These are phyloP conservation scores for Brachionus koreanus DNA, from an alignment of 1,140 invertebrate species.

Conservation along the genomic window DNA sequence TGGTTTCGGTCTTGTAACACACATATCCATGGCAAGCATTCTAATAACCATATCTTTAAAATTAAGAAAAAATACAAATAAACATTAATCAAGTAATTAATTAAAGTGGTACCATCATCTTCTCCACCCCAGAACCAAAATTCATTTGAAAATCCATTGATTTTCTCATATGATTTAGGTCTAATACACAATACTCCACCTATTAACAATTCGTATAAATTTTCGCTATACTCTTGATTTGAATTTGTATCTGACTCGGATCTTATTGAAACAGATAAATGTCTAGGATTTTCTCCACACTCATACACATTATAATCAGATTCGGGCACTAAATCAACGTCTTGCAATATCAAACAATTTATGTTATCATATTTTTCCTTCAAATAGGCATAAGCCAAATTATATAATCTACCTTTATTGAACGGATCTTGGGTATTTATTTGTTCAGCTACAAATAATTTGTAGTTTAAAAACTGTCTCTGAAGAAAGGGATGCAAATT, in stretches of 20 bases:
- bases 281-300: slow-evolving; percentile 78
- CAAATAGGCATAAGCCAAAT: slow-evolving; percentile 10
- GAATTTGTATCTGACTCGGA: background rate
- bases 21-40: slow-evolving; percentile 17
- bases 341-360: slow-evolving; percentile 81
- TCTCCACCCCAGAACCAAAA: slow-evolving; percentile 74
- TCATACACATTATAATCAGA: slow-evolving; percentile 81
- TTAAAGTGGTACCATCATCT: slow-evolving; percentile 49
- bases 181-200: slow-evolving; percentile 66
- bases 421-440: background rate
- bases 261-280: slow-evolving; percentile 54
- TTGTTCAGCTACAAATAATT: slow-evolving; percentile 85
- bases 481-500: slow-evolving; percentile 87
- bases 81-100: background rate
- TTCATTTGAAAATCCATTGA: slow-evolving; percentile 86
- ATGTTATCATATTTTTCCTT: background rate
- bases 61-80: background rate
- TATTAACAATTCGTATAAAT: slow-evolving; percentile 81
- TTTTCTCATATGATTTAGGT: slow-evolving; percentile 65
- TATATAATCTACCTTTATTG: slow-evolving; percentile 36
- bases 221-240: slow-evolving; percentile 47
- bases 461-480: slow-evolving; percentile 77
- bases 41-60: slow-evolving; percentile 23
- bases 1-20: background rate
- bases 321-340: slow-evolving; percentile 83